Conservation (phyloP, 2,113 vertebrate species). For the Clinocottus analis region DNA sequence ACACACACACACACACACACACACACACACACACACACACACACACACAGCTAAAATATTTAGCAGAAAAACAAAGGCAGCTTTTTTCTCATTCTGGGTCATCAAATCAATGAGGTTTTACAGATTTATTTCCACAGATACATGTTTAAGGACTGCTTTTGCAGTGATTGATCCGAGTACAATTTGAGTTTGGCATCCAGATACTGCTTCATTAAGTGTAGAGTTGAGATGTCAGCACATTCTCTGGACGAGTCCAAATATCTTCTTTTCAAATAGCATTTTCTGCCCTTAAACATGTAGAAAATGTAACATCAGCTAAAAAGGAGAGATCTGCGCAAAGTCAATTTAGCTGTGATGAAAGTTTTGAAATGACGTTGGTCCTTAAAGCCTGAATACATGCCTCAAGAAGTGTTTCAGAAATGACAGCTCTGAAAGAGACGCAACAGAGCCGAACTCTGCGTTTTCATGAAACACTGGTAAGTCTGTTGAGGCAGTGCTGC, state of each 20-base stretch:
- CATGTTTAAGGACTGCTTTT: slow-evolving; percentile 4
- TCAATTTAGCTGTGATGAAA: neutral
- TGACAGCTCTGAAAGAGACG: neutral
- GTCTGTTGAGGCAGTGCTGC: neutral
- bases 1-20: too few relatives aligned
- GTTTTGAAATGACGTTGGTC: neutral
- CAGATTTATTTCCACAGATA: neutral
- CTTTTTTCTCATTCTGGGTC: neutral
- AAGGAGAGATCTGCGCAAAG: neutral
- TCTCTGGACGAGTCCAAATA: neutral
- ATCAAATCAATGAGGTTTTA: neutral
- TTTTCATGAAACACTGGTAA: neutral
- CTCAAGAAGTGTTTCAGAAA: slow-evolving; percentile 7
- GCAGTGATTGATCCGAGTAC: neutral
- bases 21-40: too few relatives aligned
- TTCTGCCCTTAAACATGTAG: neutral
- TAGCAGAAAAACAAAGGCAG: slow-evolving; percentile 11
- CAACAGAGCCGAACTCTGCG: neutral
- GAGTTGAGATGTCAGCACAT: neutral
- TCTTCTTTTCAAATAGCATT: neutral
- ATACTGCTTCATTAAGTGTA: neutral
- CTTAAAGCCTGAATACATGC: neutral
- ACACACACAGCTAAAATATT: slow-evolving; percentile 16
- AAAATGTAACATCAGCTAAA: neutral
- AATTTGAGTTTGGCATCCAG: neutral